Conservation (phyloP, 1,140 invertebrate genomes). For the Drosophila trapezifrons region DNA sequence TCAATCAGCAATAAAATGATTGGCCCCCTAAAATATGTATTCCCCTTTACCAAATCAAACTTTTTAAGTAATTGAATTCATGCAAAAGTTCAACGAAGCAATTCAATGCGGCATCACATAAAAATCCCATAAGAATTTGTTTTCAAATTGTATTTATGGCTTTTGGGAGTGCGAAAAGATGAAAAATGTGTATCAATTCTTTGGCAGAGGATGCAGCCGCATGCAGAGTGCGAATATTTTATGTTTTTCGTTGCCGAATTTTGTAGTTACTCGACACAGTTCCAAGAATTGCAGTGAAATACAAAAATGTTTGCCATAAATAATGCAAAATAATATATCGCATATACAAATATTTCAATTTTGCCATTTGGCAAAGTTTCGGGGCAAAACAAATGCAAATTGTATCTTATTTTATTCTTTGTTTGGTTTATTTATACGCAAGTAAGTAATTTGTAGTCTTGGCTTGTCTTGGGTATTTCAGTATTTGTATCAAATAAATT, state of each 20-base stretch:
- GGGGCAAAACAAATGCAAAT: constrained; percentile 34
- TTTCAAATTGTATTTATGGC: constrained; percentile 45
- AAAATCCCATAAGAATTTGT: constrained; percentile 39
- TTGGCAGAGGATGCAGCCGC: constrained; percentile 38
- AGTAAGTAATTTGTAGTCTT: neutral
- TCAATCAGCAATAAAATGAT: neutral
- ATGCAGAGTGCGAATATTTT: constrained; percentile 41
- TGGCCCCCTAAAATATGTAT: neutral
- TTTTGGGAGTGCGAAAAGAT: constrained; percentile 36
- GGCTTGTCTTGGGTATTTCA: neutral
- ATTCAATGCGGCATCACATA: constrained; percentile 15
- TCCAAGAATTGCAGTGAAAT: constrained; percentile 1
- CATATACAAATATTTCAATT: constrained; percentile 31
- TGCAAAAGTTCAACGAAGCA: constrained; percentile 4
- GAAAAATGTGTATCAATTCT: constrained; percentile 54
- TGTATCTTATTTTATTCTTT: constrained; percentile 7
- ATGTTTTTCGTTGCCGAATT: constrained; percentile 18
- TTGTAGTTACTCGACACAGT: constrained; percentile 21
- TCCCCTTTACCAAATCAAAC: neutral
- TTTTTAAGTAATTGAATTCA: constrained; percentile 40
- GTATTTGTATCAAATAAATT: neutral
- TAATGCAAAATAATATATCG: constrained; percentile 32
- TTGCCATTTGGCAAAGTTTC: constrained; percentile 25
- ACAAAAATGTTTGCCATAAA: constrained; percentile 36
- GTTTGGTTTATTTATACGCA: neutral